phyloP scores from a whole-genome alignment of 2,888 invertebrate genomes.

The Drosophila kanekoi region DNA sequence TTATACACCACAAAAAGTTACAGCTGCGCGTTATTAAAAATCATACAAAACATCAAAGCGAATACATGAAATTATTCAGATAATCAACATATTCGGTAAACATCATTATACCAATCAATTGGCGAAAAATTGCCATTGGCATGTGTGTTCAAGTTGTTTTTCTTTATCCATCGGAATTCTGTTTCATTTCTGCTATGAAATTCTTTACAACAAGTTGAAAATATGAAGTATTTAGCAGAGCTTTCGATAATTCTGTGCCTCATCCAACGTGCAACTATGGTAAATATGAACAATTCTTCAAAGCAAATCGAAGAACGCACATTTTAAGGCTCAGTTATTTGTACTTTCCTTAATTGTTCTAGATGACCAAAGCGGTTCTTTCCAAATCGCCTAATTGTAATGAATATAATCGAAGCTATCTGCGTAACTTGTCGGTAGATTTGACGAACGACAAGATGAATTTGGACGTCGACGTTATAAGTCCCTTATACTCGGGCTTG shows the following conservation, averaged over 20 bases:
- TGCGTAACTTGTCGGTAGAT: constrained; percentile 6
- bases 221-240: neutral
- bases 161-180: neutral
- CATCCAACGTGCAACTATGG: constrained; percentile 14
- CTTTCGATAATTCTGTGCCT: constrained; percentile 1
- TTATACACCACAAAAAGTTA: too few species aligned
- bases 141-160: neutral
- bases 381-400: constrained; percentile 8
- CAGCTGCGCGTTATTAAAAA: too few species aligned
- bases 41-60: neutral
- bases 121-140: neutral
- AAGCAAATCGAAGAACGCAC: neutral
- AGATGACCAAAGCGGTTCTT: neutral
- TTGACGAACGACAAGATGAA: neutral
- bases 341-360: neutral
- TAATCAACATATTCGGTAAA: neutral
- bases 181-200: neutral
- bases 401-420: constrained; percentile 8
- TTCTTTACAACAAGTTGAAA: neutral
- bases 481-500: constrained; percentile 3
- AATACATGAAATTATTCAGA: neutral
- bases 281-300: neutral
- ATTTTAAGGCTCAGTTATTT: too few species aligned
- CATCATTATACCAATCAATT: constrained; percentile 2
- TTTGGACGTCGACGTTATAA: constrained; percentile 11